Conservation (phyloP, 2,888 invertebrate genomes). For the Apantesis nais region DNA sequence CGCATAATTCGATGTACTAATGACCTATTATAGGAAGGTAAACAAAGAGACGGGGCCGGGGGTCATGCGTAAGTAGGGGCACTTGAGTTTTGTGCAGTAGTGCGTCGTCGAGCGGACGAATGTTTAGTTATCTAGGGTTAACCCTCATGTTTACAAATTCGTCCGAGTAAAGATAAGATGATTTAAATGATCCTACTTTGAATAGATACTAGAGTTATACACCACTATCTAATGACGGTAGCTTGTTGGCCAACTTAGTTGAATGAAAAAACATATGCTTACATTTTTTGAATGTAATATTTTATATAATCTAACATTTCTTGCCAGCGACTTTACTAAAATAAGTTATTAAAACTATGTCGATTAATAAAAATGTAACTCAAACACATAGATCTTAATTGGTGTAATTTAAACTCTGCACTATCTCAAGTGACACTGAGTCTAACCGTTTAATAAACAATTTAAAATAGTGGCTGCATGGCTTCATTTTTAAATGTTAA, state of each 20-base stretch:
- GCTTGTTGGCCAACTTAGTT: background rate
- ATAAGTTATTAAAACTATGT: background rate
- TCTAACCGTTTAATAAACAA: background rate
- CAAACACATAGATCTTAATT: background rate
- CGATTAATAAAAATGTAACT: background rate
- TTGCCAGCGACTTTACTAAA: background rate
- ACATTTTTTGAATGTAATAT: no score
- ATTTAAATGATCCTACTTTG: background rate
- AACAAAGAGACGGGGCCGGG: no score
- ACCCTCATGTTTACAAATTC: background rate
- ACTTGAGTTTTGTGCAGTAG: no score
- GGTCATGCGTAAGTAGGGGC: no score
- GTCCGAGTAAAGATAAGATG: background rate
- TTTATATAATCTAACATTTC: no score
- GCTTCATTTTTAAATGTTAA: no score
- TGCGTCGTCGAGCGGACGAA: no score
- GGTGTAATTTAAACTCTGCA: background rate
- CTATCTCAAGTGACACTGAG: background rate
- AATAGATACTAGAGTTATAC: background rate
- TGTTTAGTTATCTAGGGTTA: background rate
- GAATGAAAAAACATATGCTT: background rate
- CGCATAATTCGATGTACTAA: no score
- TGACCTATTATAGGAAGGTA: no score
- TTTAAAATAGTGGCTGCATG: no score
- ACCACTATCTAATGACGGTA: background rate